Conservation (phyloP, 2,888 invertebrate species). For the Sinopyrophorus schimmeli region DNA sequence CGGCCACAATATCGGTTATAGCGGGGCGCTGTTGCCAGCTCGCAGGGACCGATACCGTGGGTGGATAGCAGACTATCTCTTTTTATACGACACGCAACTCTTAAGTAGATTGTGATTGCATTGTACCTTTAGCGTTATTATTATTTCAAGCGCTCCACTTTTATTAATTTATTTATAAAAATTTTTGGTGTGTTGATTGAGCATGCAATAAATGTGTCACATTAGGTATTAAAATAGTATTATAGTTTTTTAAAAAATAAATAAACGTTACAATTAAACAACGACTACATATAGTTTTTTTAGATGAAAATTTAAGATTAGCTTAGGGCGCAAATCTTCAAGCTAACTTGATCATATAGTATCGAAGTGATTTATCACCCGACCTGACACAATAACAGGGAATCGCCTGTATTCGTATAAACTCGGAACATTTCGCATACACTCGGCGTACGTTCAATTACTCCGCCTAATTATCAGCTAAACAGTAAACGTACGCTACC, state of each 20-base stretch:
- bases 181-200: too few species aligned
- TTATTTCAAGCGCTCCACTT: conserved; percentile 37
- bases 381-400: conserved; percentile 47
- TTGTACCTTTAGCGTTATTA: conserved; percentile 56
- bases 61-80: conserved; percentile 49
- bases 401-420: conserved; percentile 39
- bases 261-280: too few species aligned
- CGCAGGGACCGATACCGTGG: conserved; percentile 51
- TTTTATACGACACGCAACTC: conserved; percentile 59
- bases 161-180: too few species aligned
- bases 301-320: too few species aligned
- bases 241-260: too few species aligned
- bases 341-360: conserved; percentile 29
- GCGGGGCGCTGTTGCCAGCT: conserved; percentile 52
- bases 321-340: too few species aligned
- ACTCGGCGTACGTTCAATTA: conserved; percentile 49
- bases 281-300: too few species aligned
- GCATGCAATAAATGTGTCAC: too few species aligned
- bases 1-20: conserved; percentile 60
- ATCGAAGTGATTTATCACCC: conserved; percentile 43
- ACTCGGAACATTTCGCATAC: conserved; percentile 36
- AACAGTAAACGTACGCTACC: conserved; percentile 49
- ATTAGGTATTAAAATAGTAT: too few species aligned
- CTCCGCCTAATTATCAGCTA: conserved; percentile 51
- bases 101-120: conserved; percentile 60